A percentile compares a stretch with the other conserved stretches of the same genome.
These are phyloP conservation scores for Barbus barbus DNA, from an alignment of 2,113 vertebrate genomes.

Conservation along the genomic window DNA sequence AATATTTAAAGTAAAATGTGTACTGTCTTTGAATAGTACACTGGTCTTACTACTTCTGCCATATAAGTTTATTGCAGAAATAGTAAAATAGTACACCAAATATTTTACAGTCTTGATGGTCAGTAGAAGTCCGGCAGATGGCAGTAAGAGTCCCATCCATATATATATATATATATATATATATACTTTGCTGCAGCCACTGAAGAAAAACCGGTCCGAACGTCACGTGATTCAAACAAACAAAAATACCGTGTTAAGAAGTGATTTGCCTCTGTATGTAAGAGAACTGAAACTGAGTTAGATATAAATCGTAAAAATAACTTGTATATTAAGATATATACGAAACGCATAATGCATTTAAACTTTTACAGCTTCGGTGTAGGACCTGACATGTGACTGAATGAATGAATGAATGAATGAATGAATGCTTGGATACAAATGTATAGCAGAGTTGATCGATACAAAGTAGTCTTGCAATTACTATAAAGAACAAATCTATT, in stretches of 20 bases:
- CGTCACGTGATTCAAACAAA: constrained; percentile 20
- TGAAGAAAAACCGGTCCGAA: background rate
- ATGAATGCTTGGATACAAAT: background rate
- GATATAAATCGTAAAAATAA: background rate
- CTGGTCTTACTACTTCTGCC: no score
- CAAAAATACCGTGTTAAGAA: background rate
- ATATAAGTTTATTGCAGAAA: no score
- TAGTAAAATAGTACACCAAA: no score
- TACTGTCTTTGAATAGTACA: no score
- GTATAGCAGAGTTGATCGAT: background rate
- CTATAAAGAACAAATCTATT: background rate
- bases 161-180: no score
- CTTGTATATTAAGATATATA: background rate
- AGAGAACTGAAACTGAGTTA: background rate
- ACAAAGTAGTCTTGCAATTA: background rate
- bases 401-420: background rate
- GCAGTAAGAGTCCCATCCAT: background rate
- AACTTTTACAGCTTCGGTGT: background rate
- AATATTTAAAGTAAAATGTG: no score
- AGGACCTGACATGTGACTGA: background rate
- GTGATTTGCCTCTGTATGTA: background rate
- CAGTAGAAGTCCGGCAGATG: background rate
- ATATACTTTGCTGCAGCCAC: background rate
- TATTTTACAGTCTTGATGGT: background rate
- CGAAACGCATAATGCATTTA: background rate